Evolutionary conservation across 1,140 invertebrate genomes (phyloP).

Genomic region (Orussus abietinus): DNA sequence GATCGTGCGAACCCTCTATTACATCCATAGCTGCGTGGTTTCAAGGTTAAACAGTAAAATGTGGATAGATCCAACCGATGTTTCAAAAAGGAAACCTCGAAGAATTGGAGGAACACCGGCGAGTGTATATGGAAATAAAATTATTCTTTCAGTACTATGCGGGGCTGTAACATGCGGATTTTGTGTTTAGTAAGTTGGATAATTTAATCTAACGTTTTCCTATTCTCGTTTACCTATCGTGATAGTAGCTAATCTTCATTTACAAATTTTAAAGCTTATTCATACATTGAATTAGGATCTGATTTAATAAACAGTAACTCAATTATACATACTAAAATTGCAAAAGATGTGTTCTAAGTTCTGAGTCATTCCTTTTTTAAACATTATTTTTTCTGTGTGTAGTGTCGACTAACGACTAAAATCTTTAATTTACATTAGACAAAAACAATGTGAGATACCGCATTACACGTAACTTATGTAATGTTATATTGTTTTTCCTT

Average conservation of each 20-base stretch:
- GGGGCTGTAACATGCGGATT: background rate
- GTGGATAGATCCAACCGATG: constrained; percentile 21
- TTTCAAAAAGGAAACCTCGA: constrained; percentile 16
- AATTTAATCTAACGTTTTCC: background rate
- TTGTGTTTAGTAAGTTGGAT: background rate
- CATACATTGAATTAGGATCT: background rate
- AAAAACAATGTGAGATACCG: too few species aligned
- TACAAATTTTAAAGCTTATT: background rate
- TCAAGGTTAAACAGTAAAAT: constrained; percentile 11
- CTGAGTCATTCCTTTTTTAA: too few species aligned
- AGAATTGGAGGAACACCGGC: constrained; percentile 21
- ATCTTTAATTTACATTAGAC: too few species aligned
- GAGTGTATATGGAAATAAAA: background rate
- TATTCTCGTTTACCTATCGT: background rate
- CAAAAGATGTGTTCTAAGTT: too few species aligned
- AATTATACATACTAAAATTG: too few species aligned
- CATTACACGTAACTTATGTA: too few species aligned
- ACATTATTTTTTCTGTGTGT: too few species aligned
- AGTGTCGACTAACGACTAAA: too few species aligned
- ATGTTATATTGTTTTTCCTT: too few species aligned
- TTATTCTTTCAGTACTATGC: background rate
- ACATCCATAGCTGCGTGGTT: too few species aligned
- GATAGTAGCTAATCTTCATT: background rate
- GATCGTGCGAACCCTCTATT: too few species aligned
- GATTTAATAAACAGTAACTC: too few species aligned